These are phyloP conservation scores for Leptogaster cylindrica DNA, from an alignment of 2,888 invertebrate genomes.

Conservation along the genomic window DNA sequence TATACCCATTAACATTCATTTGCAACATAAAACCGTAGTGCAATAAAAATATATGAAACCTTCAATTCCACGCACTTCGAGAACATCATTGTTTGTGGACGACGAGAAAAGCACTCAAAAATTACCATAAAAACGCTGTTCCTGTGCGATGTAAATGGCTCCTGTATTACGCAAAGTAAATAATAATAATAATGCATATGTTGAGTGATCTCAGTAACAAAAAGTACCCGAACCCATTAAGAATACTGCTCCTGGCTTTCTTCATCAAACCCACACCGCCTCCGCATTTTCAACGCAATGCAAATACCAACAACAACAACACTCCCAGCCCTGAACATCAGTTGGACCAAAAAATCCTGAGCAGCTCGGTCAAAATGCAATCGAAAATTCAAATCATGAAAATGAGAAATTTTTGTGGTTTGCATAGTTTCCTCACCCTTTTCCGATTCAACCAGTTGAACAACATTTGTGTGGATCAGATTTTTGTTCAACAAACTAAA, in stretches of 20 bases:
- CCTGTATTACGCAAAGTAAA: too few relatives aligned
- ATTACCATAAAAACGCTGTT: too few relatives aligned
- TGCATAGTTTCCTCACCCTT: slow-evolving; percentile 7
- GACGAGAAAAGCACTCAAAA: too few relatives aligned
- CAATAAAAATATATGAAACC: too few relatives aligned
- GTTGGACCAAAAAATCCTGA: neutral
- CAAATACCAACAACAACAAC: slow-evolving; percentile 10
- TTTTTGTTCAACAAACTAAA: neutral
- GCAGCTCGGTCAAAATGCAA: neutral
- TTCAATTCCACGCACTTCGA: too few relatives aligned
- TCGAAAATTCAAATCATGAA: slow-evolving; percentile 26
- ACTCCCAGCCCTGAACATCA: neutral
- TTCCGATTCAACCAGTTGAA: too few relatives aligned
- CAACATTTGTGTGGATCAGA: too few relatives aligned
- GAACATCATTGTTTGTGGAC: too few relatives aligned
- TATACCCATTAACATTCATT: too few relatives aligned
- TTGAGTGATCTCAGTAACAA: neutral
- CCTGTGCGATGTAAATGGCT: too few relatives aligned
- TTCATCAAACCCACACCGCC: slow-evolving; percentile 31
- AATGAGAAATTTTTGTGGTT: slow-evolving; percentile 33
- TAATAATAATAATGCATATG: too few relatives aligned
- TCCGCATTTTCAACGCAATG: slow-evolving; percentile 13
- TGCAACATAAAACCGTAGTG: too few relatives aligned
- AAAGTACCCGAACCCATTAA: neutral
- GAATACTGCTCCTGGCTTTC: slow-evolving; percentile 16